Conservation (phyloP, 2,888 invertebrate species). For the Heliconius ismenius region DNA sequence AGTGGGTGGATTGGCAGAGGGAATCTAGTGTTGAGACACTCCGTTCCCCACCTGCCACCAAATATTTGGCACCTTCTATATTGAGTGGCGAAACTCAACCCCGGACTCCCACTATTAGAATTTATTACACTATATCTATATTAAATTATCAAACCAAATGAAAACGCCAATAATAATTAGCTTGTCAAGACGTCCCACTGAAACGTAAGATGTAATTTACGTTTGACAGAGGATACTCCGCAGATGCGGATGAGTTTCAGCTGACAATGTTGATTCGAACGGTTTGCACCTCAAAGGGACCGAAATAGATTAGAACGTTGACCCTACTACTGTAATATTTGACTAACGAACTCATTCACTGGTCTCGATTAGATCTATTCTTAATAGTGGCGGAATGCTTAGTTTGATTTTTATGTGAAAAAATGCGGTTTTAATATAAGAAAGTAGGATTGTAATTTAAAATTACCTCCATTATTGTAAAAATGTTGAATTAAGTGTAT, state of each 20-base stretch:
- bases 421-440: background rate
- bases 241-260: constrained; percentile 42
- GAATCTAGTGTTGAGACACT: too few relatives aligned
- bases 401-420: background rate
- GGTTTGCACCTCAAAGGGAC: constrained; percentile 58
- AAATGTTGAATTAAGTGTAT: too few relatives aligned
- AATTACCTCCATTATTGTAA: too few relatives aligned
- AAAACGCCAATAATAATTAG: constrained; percentile 15
- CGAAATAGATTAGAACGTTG: constrained; percentile 59
- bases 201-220: constrained; percentile 34
- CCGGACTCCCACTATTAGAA: too few relatives aligned
- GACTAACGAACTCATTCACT: constrained; percentile 36
- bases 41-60: too few relatives aligned
- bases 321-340: constrained; percentile 45
- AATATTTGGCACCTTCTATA: too few relatives aligned
- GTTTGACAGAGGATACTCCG: constrained; percentile 40
- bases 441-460: background rate
- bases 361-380: constrained; percentile 15
- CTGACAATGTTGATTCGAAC: constrained; percentile 48
- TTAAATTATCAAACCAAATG: background rate
- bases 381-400: background rate
- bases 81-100: too few relatives aligned
- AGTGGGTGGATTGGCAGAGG: too few relatives aligned
- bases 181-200: constrained; percentile 25
- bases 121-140: too few relatives aligned